Evolutionary conservation across 2,888 invertebrate species (phyloP).

Genomic region (Dysmachus trigonus): DNA sequence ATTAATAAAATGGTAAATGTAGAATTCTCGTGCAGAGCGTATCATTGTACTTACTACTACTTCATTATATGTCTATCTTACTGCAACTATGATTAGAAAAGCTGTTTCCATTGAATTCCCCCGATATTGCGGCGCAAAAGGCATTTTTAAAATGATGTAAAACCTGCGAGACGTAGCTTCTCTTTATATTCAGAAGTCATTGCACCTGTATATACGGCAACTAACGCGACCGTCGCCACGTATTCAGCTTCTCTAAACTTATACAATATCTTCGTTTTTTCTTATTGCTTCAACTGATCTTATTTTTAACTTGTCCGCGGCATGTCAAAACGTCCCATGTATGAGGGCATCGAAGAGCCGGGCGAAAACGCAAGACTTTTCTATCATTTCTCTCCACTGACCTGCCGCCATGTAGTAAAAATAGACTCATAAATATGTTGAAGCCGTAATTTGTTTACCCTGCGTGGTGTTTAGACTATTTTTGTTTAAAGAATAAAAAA

Average conservation of each 20-base stretch:
- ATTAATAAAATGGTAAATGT: not conserved
- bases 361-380: not conserved
- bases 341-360: not conserved
- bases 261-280: not conserved
- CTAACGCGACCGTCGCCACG: not conserved
- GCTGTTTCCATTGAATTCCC: not conserved
- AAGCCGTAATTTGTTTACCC: not conserved
- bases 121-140: not conserved
- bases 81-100: not conserved
- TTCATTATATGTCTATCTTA: not conserved
- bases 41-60: not conserved
- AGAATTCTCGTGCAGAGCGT: not conserved
- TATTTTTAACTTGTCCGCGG: not conserved
- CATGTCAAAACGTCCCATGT: not conserved
- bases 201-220: not conserved
- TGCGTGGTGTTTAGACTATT: not conserved
- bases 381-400: not conserved
- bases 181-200: not conserved
- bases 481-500: not conserved
- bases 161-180: not conserved
- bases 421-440: not conserved
- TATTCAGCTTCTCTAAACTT: not conserved
- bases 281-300: not conserved
- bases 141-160: not conserved
- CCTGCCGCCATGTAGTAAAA: not conserved